phyloP scores from a whole-genome alignment of 2,888 invertebrate species.

The Argyra leucocephala region DNA sequence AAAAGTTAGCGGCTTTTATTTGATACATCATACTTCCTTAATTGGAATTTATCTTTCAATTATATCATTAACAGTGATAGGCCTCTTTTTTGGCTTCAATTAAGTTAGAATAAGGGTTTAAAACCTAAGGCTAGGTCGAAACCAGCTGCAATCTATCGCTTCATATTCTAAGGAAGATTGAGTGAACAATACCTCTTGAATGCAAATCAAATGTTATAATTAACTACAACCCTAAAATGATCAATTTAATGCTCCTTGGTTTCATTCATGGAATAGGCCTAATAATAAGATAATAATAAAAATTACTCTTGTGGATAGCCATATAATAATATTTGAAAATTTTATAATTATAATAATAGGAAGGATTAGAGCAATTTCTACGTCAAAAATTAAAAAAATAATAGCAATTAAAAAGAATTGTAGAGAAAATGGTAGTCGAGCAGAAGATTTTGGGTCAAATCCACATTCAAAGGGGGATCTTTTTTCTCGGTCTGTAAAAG shows the following conservation, averaged over 20 bases:
- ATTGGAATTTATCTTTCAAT: conserved; percentile 49
- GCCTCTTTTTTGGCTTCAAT: conserved; percentile 55
- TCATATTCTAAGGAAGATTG: conserved; percentile 35
- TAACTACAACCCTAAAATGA: no score
- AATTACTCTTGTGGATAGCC: no score
- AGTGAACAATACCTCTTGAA: conserved; percentile 43
- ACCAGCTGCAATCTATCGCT: conserved; percentile 46
- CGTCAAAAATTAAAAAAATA: conserved; percentile 65
- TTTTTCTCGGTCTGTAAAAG: conserved; percentile 53
- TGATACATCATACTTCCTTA: conserved; percentile 49
- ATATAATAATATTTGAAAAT: no score
- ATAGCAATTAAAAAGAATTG: conserved; percentile 58
- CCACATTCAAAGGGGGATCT: conserved; percentile 55
- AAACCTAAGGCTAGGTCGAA: conserved; percentile 46
- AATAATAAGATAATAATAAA: conserved; percentile 48
- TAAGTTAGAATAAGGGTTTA: conserved; percentile 48
- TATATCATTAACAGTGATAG: conserved; percentile 57
- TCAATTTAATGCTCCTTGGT: no score
- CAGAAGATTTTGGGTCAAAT: conserved; percentile 49
- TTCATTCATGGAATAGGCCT: no score
- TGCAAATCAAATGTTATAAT: conserved; percentile 46
- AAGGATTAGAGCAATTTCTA: conserved; percentile 57
- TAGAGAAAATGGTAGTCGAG: conserved; percentile 50
- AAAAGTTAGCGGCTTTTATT: conserved; percentile 57
- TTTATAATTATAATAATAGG: conserved; percentile 50